Base-by-base conservation (phyloP, 64 coral and sea anemone genomes). In the Acropora yongei region DNA sequence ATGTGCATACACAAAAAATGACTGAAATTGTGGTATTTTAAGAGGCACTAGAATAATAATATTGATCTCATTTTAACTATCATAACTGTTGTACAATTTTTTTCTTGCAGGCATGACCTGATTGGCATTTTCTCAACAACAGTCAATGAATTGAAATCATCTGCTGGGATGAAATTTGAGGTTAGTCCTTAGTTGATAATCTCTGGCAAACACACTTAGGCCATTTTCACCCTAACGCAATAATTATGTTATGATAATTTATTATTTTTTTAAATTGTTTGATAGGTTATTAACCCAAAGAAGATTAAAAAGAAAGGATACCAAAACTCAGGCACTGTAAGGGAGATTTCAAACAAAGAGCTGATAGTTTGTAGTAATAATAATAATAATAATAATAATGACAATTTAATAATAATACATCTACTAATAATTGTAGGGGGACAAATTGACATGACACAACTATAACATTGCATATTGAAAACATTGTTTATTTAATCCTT, bases 251-350 rank as follows among this genome's bases (percentile, higher is more conserved):
- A 6, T 57, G 16, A 55, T 58, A 30, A 4, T 82, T 86, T 49
- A 71, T 71, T 60, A 57, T 44, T 48, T 68, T 68, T 67, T 4
- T n/a, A 0, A 7, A 63, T 13, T 63, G 13, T 11, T 44, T 84
- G 49, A 14, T 50, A 98, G 96, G 50, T 83, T 17, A 93, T 95
- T 6, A 86, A 95, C 48, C 96, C 96, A 4, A 93, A 93, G 51
- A 98, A 98, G 47, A 80, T 53, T 16, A 98, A 98, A 78, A 98
- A 98, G 88, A 98, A 98, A 85, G 88, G 91, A 44, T 98, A 98
- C 91, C 95, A 95, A 67, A 93, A 98, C 4, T 98, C 96, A 30
- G 96, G 96, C 89, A 93, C 87, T 66, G 96, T 98, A 81, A 98
- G 86, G 88, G 3, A 43, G 41, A 14, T 30, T 30, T 30, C 30